These are phyloP conservation scores for Pseudorectes ferrugineus DNA, from an alignment of 2,113 vertebrate genomes.

Conservation along the genomic window DNA sequence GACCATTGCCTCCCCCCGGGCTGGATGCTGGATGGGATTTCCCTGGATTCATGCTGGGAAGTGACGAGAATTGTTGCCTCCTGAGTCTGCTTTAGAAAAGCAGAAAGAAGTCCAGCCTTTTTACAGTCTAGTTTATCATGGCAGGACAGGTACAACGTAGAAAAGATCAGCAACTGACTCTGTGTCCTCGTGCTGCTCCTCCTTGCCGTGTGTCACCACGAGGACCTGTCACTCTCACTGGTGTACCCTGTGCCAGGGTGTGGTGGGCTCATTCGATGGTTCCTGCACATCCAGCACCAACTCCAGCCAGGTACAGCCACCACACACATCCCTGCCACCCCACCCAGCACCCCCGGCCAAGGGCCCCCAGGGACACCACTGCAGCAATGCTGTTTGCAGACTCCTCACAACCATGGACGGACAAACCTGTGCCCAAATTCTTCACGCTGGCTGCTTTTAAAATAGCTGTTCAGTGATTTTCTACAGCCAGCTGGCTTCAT, in stretches of 20 bases:
- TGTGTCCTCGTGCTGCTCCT: background rate
- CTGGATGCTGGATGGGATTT: background rate
- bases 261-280: background rate
- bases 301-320: background rate
- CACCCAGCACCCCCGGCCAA: background rate
- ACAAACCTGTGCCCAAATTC: background rate
- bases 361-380: background rate
- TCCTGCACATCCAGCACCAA: background rate
- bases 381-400: background rate
- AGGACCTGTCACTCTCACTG: background rate
- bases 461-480: background rate
- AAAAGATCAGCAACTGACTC: background rate
- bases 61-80: background rate
- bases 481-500: background rate
- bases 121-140: background rate
- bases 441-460: background rate
- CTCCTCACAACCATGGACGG: background rate
- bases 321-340: fast-evolving
- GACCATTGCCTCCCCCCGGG: background rate
- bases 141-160: background rate
- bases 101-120: background rate
- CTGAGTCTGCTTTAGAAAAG: background rate
- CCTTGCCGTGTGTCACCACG: fast-evolving
- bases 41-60: background rate
- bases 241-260: fast-evolving